phyloP scores from a whole-genome alignment of 2,113 vertebrate genomes.

The Crotalus viridis region DNA sequence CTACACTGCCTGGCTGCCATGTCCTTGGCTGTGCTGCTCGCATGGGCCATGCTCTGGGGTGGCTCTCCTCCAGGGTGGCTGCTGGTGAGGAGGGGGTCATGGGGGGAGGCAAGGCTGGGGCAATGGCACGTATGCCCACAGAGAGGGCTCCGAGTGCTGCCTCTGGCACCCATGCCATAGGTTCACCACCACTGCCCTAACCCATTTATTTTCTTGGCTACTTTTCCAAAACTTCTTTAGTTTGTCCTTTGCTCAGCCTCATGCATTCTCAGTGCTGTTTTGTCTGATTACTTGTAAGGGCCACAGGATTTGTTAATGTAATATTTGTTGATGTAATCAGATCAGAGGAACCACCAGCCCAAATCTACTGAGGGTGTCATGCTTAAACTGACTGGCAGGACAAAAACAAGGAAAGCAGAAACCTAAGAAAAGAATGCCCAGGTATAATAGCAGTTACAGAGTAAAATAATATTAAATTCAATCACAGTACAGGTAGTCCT shows the following conservation, averaged over 20 bases:
- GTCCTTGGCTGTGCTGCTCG: too few relatives aligned
- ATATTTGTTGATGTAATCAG: too few relatives aligned
- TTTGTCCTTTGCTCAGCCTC: background rate
- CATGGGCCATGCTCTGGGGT: too few relatives aligned
- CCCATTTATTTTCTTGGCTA: background rate
- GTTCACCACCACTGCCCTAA: background rate
- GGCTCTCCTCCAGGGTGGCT: too few relatives aligned
- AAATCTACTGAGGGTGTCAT: background rate
- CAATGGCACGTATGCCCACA: too few relatives aligned
- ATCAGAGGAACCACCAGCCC: background rate
- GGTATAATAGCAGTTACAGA: background rate
- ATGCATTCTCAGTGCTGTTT: background rate
- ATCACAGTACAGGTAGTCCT: background rate
- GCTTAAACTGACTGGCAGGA: background rate
- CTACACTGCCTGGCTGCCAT: too few relatives aligned
- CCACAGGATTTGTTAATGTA: background rate
- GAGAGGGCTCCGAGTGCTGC: too few relatives aligned
- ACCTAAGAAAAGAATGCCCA: too few relatives aligned
- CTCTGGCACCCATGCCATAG: too few relatives aligned
- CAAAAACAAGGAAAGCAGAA: background rate
- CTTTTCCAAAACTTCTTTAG: background rate
- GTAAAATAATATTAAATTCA: background rate
- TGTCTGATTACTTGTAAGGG: background rate
- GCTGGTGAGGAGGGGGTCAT: too few relatives aligned
- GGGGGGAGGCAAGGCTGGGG: too few relatives aligned